Percentiles rank a stretch among this genome's conserved stretches.
phyloP scores from a whole-genome alignment of 2,113 vertebrate genomes.

The Acinonyx jubatus region DNA sequence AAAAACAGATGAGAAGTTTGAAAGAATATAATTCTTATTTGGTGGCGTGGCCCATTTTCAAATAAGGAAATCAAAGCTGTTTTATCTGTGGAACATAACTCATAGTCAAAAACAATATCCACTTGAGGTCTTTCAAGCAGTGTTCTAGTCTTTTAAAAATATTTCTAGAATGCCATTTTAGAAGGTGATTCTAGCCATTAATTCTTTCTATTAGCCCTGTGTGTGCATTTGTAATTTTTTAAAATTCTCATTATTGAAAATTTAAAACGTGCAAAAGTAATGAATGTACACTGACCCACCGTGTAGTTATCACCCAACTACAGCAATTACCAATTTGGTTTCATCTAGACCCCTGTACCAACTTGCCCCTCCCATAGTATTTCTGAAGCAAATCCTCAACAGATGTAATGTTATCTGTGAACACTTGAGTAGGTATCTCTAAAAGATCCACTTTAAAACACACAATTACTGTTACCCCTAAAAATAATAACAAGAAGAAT shows the following conservation, averaged over 20 bases:
- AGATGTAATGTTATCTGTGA: background rate
- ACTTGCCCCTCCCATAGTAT: background rate
- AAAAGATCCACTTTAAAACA: background rate
- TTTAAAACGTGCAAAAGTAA: background rate
- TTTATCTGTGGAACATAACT: background rate
- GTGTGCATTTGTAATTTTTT: background rate
- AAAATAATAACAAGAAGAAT: background rate
- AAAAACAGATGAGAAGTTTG: constrained; percentile 22
- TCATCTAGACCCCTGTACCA: background rate
- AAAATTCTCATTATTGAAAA: background rate
- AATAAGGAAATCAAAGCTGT: constrained; percentile 37
- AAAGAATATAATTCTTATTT: constrained; percentile 33
- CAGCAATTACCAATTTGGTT: background rate
- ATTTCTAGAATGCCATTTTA: background rate
- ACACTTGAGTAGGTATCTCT: background rate
- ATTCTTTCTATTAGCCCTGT: background rate
- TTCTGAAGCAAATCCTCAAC: background rate
- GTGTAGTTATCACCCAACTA: background rate
- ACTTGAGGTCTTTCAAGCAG: background rate
- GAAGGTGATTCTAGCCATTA: background rate
- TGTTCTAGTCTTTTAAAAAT: background rate
- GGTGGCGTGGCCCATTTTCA: background rate
- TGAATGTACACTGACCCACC: background rate
- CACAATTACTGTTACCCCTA: background rate
- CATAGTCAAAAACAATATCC: background rate